Conservation (phyloP, 2,797 vertebrate genomes). For the Avahi laniger region DNA sequence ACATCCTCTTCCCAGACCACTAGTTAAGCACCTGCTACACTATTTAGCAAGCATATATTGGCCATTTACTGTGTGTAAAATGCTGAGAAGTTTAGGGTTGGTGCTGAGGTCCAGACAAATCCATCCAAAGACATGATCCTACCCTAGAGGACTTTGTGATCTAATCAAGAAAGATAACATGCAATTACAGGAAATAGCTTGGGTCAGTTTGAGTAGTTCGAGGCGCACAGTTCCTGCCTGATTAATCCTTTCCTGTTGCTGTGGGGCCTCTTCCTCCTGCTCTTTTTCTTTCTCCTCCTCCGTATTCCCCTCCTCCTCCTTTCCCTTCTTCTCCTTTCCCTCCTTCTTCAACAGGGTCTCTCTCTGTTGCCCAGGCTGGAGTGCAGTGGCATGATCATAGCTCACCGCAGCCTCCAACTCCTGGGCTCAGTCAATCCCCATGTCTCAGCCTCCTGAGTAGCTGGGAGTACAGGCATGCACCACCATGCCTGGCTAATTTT, state of each 20-base stretch:
- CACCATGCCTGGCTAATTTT: too few relatives aligned
- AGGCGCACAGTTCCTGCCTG: neutral
- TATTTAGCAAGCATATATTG: neutral
- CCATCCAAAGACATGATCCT: neutral
- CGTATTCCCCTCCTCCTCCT: too few relatives aligned
- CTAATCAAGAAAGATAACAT: neutral
- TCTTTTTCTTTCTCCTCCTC: too few relatives aligned
- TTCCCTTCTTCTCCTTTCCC: too few relatives aligned
- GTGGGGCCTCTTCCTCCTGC: too few relatives aligned
- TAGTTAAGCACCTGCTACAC: neutral
- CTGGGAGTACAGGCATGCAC: too few relatives aligned
- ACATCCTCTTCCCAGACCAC: neutral
- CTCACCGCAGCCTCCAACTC: too few relatives aligned
- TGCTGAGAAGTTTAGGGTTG: neutral
- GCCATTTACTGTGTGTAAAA: too few relatives aligned
- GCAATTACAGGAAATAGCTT: neutral
- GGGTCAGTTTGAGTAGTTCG: neutral
- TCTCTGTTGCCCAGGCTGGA: too few relatives aligned
- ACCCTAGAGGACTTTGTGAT: neutral
- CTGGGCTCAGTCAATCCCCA: too few relatives aligned
- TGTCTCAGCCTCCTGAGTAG: too few relatives aligned
- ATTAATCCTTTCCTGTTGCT: neutral
- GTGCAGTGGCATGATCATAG: too few relatives aligned
- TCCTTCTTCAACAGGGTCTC: neutral
- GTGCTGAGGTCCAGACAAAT: neutral